Evolutionary conservation across 2,113 vertebrate species (phyloP), one percentile per base, ranked within the genome.

Genomic region (Pycnonotus jocosus): DNA sequence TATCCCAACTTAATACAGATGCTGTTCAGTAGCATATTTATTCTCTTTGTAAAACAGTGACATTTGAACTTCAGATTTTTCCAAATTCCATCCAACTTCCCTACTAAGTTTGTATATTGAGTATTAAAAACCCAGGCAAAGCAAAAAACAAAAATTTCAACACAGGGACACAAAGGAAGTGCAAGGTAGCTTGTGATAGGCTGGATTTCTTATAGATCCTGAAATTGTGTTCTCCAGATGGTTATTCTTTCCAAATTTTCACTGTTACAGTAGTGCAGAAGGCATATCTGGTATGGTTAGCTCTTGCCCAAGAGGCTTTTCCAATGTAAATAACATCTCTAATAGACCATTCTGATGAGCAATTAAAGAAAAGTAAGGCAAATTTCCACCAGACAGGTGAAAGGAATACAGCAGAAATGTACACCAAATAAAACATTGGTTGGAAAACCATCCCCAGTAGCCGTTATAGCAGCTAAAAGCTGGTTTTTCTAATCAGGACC

Each of bases 11-110:
- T 91, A 54, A 93, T 66, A 88, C 74, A 93, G 68, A 90, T 94
- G 85, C 47, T 95, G 72, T 82, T 94, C 42, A 92, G 86, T 80
- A 92, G 48, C 71, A 51, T 81, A 86, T 89, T 81, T 83, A 61
- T 73, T 80, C 71, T 88, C 56, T 77, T 73, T 37, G 58, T 73
- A 83, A 88, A 74, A 81, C 27, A 81, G 54, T 54, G 70, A 81
- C 77, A 76, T 93, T 81, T 91, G 93, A 51, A 92, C 48, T 95
- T 70, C 44, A 70, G 38, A 71, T 72, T 94, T 95, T 95, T 91
- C 48, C 58, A 74, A 79, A 95, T 82, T 92, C 51, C 80, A 83
- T 65, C 79, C 69, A 82, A 47, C 50, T 87, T 57, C 50, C 84
- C 71, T 48, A 47, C 61, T 58, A 81, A 58, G 72, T 80, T 69